phyloP scores from a whole-genome alignment of 2,888 invertebrate genomes.

The Melieria picta region DNA sequence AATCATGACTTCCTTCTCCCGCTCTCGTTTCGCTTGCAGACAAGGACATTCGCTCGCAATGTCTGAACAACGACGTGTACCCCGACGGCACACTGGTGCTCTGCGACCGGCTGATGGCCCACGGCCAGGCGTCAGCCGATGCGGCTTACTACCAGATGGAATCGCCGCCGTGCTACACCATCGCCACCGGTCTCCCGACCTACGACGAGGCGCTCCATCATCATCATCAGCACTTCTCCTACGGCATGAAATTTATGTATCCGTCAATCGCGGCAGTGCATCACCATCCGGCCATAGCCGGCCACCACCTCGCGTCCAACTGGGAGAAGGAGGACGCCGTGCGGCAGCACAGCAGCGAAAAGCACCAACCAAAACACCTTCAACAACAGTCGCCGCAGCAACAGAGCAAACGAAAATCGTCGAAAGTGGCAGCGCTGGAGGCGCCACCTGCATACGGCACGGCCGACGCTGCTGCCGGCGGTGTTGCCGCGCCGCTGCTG shows the following conservation, averaged over 20 bases:
- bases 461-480: constrained; percentile 13
- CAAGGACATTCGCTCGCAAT: constrained; percentile 64
- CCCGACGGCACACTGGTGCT: constrained; percentile 50
- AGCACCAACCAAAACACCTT: constrained; percentile 46
- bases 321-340: constrained; percentile 20
- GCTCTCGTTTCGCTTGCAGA: constrained; percentile 49
- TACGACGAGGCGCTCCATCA: constrained; percentile 73
- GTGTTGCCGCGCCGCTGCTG: constrained; percentile 23
- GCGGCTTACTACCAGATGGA: constrained; percentile 66
- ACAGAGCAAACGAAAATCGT: constrained; percentile 33
- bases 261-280: constrained; percentile 61
- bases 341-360: constrained; percentile 54
- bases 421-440: constrained; percentile 37
- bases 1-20: constrained; percentile 23
- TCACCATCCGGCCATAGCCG: constrained; percentile 50
- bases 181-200: constrained; percentile 73
- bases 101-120: constrained; percentile 49
- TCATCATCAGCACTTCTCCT: constrained; percentile 63
- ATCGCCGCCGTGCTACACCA: constrained; percentile 72
- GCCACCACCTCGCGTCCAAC: constrained; percentile 27
- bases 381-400: constrained; percentile 34
- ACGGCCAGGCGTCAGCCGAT: constrained; percentile 44
- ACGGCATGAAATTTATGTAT: constrained; percentile 63
- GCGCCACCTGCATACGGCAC: constrained; percentile 17
- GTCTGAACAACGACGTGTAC: constrained; percentile 43